A percentile compares a stretch with the other conserved stretches of the same genome.
phyloP scores from a whole-genome alignment of 2,113 vertebrate genomes.

The Oriolus oriolus region DNA sequence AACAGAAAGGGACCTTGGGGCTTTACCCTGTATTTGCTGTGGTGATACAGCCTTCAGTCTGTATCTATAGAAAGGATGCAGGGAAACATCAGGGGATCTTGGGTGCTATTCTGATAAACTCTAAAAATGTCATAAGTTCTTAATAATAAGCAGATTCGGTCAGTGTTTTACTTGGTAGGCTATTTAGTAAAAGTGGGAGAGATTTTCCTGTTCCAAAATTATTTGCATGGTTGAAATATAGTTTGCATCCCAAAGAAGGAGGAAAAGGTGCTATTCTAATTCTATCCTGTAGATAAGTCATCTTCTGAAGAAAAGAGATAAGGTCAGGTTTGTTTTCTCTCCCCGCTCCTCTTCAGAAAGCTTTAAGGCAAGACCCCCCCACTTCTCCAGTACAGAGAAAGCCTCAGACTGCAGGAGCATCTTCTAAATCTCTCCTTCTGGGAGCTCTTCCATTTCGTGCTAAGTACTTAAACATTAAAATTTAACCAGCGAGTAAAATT shows the following conservation, averaged over 20 bases:
- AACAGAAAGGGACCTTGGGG: background rate
- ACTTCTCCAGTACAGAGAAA: background rate
- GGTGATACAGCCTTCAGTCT: background rate
- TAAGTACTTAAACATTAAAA: background rate
- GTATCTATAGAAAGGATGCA: background rate
- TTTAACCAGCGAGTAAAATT: constrained; percentile 15
- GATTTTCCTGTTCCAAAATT: background rate
- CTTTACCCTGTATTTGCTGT: background rate
- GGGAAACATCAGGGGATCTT: background rate
- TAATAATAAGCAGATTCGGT: background rate
- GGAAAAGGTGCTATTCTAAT: background rate
- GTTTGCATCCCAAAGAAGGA: background rate
- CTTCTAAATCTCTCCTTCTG: background rate
- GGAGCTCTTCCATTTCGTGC: background rate
- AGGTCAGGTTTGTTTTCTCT: background rate
- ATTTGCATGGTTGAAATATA: background rate
- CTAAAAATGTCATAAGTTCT: background rate
- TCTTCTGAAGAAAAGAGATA: background rate
- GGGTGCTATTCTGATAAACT: background rate
- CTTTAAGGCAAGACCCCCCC: background rate
- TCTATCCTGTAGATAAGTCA: background rate
- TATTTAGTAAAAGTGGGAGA: background rate
- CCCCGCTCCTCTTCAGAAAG: background rate
- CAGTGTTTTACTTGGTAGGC: background rate
- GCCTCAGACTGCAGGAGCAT: background rate